phyloP scores from a whole-genome alignment of 2,797 vertebrate species.

The Nothura maculosa region DNA sequence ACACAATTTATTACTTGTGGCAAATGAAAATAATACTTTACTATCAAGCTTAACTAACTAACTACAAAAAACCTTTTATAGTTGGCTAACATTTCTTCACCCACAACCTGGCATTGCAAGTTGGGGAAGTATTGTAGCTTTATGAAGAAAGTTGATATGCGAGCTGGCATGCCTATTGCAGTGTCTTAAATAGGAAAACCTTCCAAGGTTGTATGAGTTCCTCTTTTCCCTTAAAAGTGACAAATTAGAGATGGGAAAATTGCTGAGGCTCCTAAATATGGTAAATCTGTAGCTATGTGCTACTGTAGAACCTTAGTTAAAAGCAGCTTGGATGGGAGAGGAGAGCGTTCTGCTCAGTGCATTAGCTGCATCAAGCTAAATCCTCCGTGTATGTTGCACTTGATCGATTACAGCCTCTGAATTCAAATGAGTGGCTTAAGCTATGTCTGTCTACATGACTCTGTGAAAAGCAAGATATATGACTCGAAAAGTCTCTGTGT shows the following conservation, averaged over 20 bases:
- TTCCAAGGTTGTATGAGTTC: not conserved
- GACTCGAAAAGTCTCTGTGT: constrained; percentile 50
- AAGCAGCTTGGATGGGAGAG: not conserved
- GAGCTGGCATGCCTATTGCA: not conserved
- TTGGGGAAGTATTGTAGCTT: not conserved
- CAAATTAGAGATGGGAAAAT: constrained; percentile 31
- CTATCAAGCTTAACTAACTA: constrained; percentile 16
- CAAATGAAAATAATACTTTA: constrained; percentile 8
- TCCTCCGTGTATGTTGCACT: constrained; percentile 26
- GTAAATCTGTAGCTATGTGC: constrained; percentile 1
- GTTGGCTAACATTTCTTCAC: not conserved
- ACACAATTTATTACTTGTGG: not conserved
- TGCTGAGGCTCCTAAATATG: constrained; percentile 21
- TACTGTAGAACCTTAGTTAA: constrained; percentile 34
- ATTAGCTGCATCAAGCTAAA: constrained; percentile 60
- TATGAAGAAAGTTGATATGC: constrained; percentile 16
- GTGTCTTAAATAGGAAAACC: not conserved
- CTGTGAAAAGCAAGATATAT: constrained; percentile 66
- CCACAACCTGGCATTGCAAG: not conserved
- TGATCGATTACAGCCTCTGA: constrained; percentile 65
- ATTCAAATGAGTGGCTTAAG: constrained; percentile 46
- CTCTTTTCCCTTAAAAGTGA: constrained; percentile 14
- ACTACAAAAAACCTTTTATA: not conserved
- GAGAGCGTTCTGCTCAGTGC: not conserved
- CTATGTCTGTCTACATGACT: constrained; percentile 42